phyloP scores from a whole-genome alignment of 2,113 vertebrate species.

The Corvus cornix region DNA sequence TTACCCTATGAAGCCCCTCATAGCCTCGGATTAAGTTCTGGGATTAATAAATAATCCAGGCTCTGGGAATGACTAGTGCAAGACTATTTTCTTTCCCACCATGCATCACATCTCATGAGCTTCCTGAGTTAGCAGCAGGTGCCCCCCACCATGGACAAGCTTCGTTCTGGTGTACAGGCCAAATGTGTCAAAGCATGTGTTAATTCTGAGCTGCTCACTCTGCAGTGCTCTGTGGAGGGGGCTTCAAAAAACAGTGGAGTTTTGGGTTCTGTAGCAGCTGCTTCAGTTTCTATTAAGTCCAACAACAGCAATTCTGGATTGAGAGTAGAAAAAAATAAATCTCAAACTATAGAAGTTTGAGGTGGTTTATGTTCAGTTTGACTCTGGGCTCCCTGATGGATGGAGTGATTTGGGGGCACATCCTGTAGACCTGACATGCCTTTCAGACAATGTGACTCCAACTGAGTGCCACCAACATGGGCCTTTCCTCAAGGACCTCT shows the following conservation, averaged over 20 bases:
- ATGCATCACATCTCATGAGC: neutral
- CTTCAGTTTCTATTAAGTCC: neutral
- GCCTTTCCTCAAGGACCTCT: neutral
- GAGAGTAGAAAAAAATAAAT: neutral
- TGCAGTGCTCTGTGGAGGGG: neutral
- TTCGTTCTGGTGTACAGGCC: neutral
- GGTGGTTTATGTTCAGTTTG: neutral
- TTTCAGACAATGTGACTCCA: neutral
- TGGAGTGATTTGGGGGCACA: neutral
- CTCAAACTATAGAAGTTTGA: neutral
- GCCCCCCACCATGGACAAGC: neutral
- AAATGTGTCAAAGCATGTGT: neutral
- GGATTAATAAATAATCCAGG: neutral
- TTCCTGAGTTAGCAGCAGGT: neutral
- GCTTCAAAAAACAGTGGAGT: neutral
- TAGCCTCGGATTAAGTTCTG: neutral
- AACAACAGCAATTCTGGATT: neutral
- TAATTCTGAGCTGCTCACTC: neutral
- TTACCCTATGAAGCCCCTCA: neutral
- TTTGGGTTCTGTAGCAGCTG: neutral
- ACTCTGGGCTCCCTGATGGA: neutral
- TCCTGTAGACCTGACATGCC: neutral
- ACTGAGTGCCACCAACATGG: neutral
- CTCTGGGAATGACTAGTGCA: neutral
- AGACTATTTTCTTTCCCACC: neutral